Base-by-base conservation (phyloP, 1,140 invertebrate species). In the Phenacoccus solenopsis region DNA sequence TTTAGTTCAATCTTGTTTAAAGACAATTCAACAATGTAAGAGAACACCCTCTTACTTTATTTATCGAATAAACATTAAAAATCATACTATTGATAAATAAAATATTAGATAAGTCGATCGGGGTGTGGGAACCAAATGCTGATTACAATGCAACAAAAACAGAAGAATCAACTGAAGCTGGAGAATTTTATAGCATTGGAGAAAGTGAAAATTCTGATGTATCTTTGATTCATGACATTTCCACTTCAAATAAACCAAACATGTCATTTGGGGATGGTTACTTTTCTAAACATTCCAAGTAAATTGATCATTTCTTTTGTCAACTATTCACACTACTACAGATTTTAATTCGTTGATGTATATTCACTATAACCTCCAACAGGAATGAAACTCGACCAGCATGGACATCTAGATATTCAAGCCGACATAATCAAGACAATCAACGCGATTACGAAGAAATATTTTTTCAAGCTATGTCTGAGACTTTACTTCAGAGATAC, bases 341-440 rank as follows among this genome's bases (percentile, higher is more conserved):
- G 13, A 32, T 5, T n/a, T 32, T 7, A 32, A 7, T 32, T 32
- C 30, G 13, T 32, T 32, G 5, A 32, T 7, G 13, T 32, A n/a
- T n/a, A n/a, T n/a, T 5, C 30, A 32, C 13, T 32, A 3, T 49
- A 16, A 3, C 16, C 3, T 49, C 16, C 20, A 24, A n/a, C n/a
- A 64, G 59, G 16, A 64, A 24, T 25, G 59, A 64, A 64, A 27
- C 25, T 13, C 21, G 25, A 64, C 59, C 59, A 22, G 21, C 25
- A 72, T 93, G 90, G 90, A 86, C 84, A 69, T 76, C 83, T 9
- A 86, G 88, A 71, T 79, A 88, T 57, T 88, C 87, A 0, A 86
- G 88, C 25, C 82, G 90, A 71, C 90, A 87, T 74, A 93, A 93
- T 79, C 90, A 93, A 77, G 90, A 93, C 76, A 87, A 88, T 74